Evolutionary conservation across 53 echinoderm and acorn worm genomes (phyloP), one percentile per base, ranked within the genome.

Genomic region (Echinometra lucunter): DNA sequence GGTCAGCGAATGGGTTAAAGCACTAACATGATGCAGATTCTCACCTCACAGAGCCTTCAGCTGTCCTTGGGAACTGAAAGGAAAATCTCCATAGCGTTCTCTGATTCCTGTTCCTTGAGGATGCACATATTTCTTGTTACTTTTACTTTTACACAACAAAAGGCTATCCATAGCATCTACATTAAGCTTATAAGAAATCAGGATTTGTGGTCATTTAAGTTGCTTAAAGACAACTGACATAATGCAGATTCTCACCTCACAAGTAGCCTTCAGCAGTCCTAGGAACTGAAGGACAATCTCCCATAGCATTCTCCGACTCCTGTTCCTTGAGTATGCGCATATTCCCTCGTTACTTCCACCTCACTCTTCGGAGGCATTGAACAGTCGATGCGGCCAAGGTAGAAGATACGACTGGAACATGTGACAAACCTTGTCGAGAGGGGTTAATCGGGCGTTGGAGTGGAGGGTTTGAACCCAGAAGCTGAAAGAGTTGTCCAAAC

Each of bases 321-420:
- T 99, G 99, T n/a, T 96, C 96, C 63, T 96, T 97, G 89, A 99
- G 91, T 63, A 99, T 99, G 82, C 63, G 66, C 99, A 99, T 99
- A 88, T 97, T 99, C 32, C 96, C n/a, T n/a, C n/a, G n/a, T 97
- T 3, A 97, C 99, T 91, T 99, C 99, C 44, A 74, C 44, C 92
- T 98, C 98, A 44, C 99, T 99, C 95, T 97, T 98, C 8, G 99
- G 99, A n/a, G 6, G 99, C 99, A 80, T 99, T 98, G 74, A n/a
- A 99, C 97, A 5, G 97, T 98, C 16, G 99, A 97, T 19, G 99
- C 97, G n/a, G 9, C 99, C 99, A 82, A 99, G 99, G 91, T 99
- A 99, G 95, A 99, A 96, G 96, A 99, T 99, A 37, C 97, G 96
- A 89, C 96, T 98, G 91, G 98, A 99, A 69, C 98, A 80, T 45